Conservation (phyloP, 2,113 vertebrate genomes). For the Hydropotes inermis region DNA sequence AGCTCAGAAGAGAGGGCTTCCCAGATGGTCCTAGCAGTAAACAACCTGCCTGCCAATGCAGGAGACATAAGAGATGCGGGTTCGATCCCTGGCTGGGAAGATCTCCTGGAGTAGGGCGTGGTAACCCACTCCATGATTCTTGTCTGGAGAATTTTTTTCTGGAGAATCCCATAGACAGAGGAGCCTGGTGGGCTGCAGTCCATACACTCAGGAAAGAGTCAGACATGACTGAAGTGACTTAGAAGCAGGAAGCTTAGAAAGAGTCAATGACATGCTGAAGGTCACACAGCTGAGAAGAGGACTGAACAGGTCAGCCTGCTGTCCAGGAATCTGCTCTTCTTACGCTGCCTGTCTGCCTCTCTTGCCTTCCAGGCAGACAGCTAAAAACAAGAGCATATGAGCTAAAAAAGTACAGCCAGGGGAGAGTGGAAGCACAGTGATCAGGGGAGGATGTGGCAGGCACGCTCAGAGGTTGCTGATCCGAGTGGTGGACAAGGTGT, state of each 20-base stretch:
- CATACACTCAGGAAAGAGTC: neutral
- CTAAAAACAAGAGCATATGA: neutral
- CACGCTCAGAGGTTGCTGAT: neutral
- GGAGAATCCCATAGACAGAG: neutral
- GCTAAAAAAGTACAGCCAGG: too few species aligned
- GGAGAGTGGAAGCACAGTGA: neutral
- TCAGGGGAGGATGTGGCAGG: neutral
- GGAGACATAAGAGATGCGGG: neutral
- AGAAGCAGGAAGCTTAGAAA: neutral
- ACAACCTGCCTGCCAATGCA: neutral
- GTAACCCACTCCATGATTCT: neutral
- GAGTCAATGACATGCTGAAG: neutral
- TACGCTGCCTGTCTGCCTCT: neutral
- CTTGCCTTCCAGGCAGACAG: neutral
- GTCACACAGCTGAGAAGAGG: neutral
- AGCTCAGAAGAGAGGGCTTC: neutral
- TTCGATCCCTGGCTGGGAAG: neutral
- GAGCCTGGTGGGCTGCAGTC: neutral
- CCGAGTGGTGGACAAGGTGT: too few species aligned
- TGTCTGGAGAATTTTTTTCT: neutral
- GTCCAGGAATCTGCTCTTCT: neutral
- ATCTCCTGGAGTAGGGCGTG: neutral
- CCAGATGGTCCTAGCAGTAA: neutral
- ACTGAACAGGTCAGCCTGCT: neutral
- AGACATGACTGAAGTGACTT: neutral